A percentile compares a stretch with the other conserved stretches of the same genome.
These are phyloP conservation scores for Brevimyrus niger DNA, from an alignment of 2,113 vertebrate species.

Conservation along the genomic window DNA sequence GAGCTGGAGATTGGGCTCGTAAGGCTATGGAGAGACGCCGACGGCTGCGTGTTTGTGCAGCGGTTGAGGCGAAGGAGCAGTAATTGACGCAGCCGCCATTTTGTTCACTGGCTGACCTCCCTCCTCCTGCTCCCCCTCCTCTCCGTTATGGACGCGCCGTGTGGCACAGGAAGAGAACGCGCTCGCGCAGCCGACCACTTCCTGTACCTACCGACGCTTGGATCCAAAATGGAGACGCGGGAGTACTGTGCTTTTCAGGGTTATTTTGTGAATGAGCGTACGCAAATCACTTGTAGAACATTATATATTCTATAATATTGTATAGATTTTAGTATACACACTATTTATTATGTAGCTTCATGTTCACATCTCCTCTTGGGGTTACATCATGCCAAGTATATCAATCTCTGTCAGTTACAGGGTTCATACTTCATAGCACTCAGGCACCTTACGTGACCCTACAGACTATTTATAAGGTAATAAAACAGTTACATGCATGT, in stretches of 20 bases:
- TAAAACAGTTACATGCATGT: not conserved
- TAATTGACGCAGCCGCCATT: slow-evolving; percentile 79
- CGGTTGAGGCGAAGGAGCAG: slow-evolving; percentile 68
- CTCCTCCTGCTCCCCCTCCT: slow-evolving; percentile 31
- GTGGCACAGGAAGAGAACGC: slow-evolving; percentile 35
- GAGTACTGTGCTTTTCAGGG: not conserved
- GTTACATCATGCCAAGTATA: not conserved
- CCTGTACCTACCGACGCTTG: slow-evolving; percentile 39
- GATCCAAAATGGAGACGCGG: slow-evolving; percentile 31
- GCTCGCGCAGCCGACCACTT: slow-evolving; percentile 45
- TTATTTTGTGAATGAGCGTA: not conserved
- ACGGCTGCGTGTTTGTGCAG: slow-evolving; percentile 63
- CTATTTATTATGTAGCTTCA: not conserved
- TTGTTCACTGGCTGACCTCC: slow-evolving; percentile 62
- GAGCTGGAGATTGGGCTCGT: slow-evolving; percentile 58
- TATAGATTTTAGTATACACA: not conserved
- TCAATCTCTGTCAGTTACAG: not conserved
- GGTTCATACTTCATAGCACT: not conserved
- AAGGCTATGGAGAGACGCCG: slow-evolving; percentile 59
- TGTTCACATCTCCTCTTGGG: not conserved
- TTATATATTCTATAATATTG: not conserved
- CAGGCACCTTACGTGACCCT: not conserved
- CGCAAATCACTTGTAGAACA: not conserved
- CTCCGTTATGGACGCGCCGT: slow-evolving; percentile 11
- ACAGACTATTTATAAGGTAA: not conserved